Base-by-base conservation (phyloP, 2,888 invertebrate genomes). In the Rhyacophila evoluta region DNA sequence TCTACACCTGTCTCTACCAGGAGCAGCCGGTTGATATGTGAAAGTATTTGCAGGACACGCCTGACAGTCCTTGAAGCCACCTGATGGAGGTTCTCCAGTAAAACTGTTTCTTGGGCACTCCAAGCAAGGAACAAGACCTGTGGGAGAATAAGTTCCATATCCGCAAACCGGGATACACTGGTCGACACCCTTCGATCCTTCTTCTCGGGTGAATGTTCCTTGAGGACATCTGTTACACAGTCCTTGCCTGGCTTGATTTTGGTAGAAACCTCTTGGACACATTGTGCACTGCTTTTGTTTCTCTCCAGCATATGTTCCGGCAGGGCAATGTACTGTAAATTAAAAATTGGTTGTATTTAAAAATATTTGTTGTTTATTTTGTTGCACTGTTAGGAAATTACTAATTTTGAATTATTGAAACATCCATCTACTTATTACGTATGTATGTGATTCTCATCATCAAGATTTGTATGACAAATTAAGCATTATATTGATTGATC, bases 91-190 rank as follows among this genome's bases (percentile, higher is more conserved):
- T 86, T 95, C 94, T 0, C 93, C 92, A 0, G 95, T 95, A 87
- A 94, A 98, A 81, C 97, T 97, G 85, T 97, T 97, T 83, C 96
- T 92, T 1, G 98, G 96, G 87, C 98, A 98, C 86, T 98, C 97
- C 79, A 97, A 89, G 85, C 98, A 98, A 19, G 98, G 96, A 2
- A 97, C 97, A 83, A 98, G 90, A 69, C 98, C 98, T 12, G 97
- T 97, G 68, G 97, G 97, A 1, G 97, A 98, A 86, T 97, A 98
- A 25, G 98, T 98, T 79, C 98, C 98, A 85, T 95, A 97, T 19
- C 98, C 98, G 85, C 98, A 98, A 10, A 98, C 97, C 0, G 98
- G 97, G 74, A 97, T 91, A 85, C 97, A 98, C 84, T 97, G 97
- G 78, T 92, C 91, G 41, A 96, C 89, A 77, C 94, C 93, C 87